Evolutionary conservation across 2,113 vertebrate genomes (phyloP).

Genomic region (Hymenochirus boettgeri): DNA sequence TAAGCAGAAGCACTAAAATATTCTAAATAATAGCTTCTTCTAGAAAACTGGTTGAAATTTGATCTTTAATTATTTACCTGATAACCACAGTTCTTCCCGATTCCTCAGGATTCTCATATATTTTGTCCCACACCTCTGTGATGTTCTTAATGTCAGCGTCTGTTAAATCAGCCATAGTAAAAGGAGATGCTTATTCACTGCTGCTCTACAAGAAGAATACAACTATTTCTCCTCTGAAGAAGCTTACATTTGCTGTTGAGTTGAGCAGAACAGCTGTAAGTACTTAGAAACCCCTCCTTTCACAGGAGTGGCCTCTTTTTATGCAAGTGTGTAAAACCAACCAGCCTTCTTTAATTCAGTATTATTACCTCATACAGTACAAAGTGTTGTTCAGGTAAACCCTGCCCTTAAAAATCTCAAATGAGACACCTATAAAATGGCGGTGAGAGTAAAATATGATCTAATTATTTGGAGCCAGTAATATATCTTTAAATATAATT

Average conservation of each 20-base stretch:
- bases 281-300: slow-evolving; percentile 3
- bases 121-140: not conserved
- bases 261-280: slow-evolving; percentile 2
- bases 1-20: not conserved
- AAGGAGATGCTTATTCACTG: not conserved
- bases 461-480: no score
- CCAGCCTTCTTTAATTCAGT: not conserved
- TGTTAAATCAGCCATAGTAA: slow-evolving; percentile 1
- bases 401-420: no score
- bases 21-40: not conserved
- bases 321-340: not conserved
- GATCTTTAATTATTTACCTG: slow-evolving; percentile 1
- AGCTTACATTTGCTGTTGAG: not conserved
- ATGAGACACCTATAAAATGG: no score
- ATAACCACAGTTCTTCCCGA: not conserved
- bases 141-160: not conserved
- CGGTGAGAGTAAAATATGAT: no score
- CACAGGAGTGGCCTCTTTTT: not conserved
- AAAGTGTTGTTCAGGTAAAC: not conserved
- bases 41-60: not conserved
- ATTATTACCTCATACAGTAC: no score
- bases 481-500: no score
- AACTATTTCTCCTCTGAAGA: slow-evolving; percentile 1
- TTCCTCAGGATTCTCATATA: not conserved
- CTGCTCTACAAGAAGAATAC: not conserved